phyloP scores from a whole-genome alignment of 1,140 invertebrate species.

The Bombus pascuorum region DNA sequence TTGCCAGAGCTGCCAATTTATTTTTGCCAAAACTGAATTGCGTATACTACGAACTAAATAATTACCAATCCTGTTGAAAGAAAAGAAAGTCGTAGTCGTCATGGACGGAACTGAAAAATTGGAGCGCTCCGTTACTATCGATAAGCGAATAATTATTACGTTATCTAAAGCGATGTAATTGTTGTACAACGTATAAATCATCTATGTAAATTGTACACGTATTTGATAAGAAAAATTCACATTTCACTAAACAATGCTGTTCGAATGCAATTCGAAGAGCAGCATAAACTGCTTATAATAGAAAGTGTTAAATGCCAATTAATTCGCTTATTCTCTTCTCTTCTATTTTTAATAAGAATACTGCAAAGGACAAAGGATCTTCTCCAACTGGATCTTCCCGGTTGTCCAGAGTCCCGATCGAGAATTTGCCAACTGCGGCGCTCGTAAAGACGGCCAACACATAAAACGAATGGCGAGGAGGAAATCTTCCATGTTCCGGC shows the following conservation, averaged over 20 bases:
- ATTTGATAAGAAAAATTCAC: background rate
- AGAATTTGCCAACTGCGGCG: background rate
- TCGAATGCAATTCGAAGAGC: background rate
- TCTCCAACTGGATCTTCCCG: background rate
- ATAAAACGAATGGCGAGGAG: conserved; percentile 7
- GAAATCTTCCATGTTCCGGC: background rate
- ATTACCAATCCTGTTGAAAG: no score
- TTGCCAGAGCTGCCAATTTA: background rate
- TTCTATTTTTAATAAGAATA: background rate
- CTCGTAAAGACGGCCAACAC: conserved; percentile 5
- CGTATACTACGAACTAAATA: no score
- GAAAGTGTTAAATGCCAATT: background rate
- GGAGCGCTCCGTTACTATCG: rapidly evolving
- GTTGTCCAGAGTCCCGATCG: background rate
- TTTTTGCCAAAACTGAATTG: background rate
- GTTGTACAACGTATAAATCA: no score
- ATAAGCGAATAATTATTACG: no score
- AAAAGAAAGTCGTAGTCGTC: no score
- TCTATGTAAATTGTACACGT: background rate
- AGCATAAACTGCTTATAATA: rapidly evolving
- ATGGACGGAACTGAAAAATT: no score
- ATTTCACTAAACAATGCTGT: background rate
- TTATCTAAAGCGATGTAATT: no score
- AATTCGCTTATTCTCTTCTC: background rate
- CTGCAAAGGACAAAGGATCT: background rate